Conservation (phyloP, 2,888 invertebrate species). For the Lymantria monacha region DNA sequence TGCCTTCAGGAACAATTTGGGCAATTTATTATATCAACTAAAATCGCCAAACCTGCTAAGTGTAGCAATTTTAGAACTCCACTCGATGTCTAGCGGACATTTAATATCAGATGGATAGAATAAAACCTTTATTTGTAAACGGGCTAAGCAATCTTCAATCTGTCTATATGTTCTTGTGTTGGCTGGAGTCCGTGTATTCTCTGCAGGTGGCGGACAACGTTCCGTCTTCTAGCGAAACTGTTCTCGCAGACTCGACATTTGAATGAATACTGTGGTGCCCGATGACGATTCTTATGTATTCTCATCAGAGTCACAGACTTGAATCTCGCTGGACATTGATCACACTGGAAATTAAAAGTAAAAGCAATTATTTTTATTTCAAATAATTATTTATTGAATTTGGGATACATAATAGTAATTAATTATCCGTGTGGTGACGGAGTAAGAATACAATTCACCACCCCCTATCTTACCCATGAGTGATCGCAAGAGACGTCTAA, state of each 20-base stretch:
- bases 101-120: no score
- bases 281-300: constrained; percentile 59
- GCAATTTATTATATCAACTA: no score
- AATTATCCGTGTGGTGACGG: no score
- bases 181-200: constrained; percentile 54
- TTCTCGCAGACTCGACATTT: constrained; percentile 50
- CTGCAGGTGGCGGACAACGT: constrained; percentile 59
- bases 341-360: constrained; percentile 47
- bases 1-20: no score
- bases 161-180: constrained; percentile 44
- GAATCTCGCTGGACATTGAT: constrained; percentile 60
- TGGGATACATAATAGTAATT: not conserved
- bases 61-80: no score
- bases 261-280: constrained; percentile 55
- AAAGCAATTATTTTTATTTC: not conserved
- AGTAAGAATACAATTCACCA: no score
- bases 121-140: not conserved
- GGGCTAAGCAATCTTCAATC: constrained; percentile 34
- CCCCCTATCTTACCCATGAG: no score
- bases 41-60: no score
- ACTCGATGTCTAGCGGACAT: no score
- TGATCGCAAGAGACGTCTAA: no score
- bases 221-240: constrained; percentile 61
- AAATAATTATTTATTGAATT: no score
- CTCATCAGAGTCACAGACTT: constrained; percentile 67